Percentiles rank a stretch among this genome's conserved stretches.
Evolutionary conservation across 2,797 vertebrate genomes (phyloP).

Genomic region (Hylomyscus alleni): DNA sequence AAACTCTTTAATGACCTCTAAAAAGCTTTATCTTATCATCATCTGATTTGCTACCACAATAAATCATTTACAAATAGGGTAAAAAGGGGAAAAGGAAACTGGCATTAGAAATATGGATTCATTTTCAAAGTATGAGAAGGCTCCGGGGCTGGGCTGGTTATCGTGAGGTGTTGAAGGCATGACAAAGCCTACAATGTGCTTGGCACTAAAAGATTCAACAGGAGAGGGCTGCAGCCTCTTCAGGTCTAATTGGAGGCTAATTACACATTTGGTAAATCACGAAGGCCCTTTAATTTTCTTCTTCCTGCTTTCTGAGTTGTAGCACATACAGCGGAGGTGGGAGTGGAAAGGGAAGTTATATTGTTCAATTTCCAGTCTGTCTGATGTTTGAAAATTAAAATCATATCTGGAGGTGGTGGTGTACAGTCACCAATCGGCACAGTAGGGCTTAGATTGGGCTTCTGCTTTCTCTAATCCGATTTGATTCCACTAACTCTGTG

Average conservation of each 20-base stretch:
- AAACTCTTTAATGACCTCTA: slow-evolving; percentile 92
- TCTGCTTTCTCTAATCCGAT: slow-evolving; percentile 53
- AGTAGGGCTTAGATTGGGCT: neutral
- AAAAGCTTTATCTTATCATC: slow-evolving; percentile 91
- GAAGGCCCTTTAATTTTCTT: slow-evolving; percentile 51
- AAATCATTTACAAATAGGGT: slow-evolving; percentile 90
- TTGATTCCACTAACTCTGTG: slow-evolving; percentile 22
- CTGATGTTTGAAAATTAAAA: slow-evolving; percentile 67
- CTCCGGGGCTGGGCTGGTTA: slow-evolving; percentile 64
- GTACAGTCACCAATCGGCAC: neutral
- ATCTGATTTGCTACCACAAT: slow-evolving; percentile 90
- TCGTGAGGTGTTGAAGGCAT: slow-evolving; percentile 76
- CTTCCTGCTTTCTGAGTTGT: slow-evolving; percentile 69
- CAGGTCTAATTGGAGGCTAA: slow-evolving; percentile 70
- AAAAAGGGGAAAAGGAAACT: slow-evolving; percentile 83
- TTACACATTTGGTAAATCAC: slow-evolving; percentile 73
- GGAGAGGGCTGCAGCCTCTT: slow-evolving; percentile 48
- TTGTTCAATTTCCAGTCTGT: slow-evolving; percentile 59
- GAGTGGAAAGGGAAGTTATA: slow-evolving; percentile 51
- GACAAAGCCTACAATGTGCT: slow-evolving; percentile 84
- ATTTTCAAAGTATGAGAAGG: slow-evolving; percentile 86
- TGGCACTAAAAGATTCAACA: slow-evolving; percentile 71
- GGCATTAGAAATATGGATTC: slow-evolving; percentile 89
- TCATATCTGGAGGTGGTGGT: slow-evolving; percentile 30
- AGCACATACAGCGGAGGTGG: slow-evolving; percentile 2